Base-by-base conservation (phyloP, 2,797 vertebrate genomes). In the Mus minutoides region DNA sequence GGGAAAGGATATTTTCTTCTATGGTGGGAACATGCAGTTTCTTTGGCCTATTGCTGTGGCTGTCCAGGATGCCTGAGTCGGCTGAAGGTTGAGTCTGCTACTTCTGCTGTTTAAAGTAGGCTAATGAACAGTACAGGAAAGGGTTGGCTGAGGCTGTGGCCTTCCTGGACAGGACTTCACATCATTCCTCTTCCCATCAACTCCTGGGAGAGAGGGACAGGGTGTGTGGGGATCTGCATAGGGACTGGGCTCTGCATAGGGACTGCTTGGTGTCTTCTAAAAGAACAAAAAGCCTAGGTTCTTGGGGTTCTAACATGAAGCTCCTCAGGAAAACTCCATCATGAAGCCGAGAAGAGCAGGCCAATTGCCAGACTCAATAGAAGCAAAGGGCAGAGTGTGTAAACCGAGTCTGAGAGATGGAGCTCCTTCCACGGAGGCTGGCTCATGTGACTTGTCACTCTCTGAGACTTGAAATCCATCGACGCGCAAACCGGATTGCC, bases 401-500 rank as follows among this genome's bases (percentile, higher is more conserved):
- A 71, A 26, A 58, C 69, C 88, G 34, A 26, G 56, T 71, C 34
- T 52, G 24, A 64, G 40, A 69, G 78, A 46, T 4, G 80, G 85
- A 43, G 77, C 16, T 71, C n/a, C 69, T 69, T 93, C 77, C 90
- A 17, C 34, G 7, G 76, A 43, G 77, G 17, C 83, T 9, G 29
- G 34, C 43, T 29, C n/a, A 46, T 21, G 60, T 86, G 83, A 54
- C 79, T 34, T 40, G 79, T 83, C 8, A 1, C 46, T 84, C 67
- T 91, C 69, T 75, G 17, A 80, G 91, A 34, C 46, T 24, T 19
- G 22, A 46, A 34, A 58, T 67, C 91, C 64, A n/a, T 37, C 77
- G 58, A 56, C 78, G 89, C 22, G 0, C 77, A 52, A 85, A 56
- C 40, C 80, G 26, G 79, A 94, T 94, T 83, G 73, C 90, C 40